A percentile compares a stretch with the other conserved stretches of the same genome.
Evolutionary conservation across 1,140 invertebrate species (phyloP).

Genomic region (Monomorium pharaonis): DNA sequence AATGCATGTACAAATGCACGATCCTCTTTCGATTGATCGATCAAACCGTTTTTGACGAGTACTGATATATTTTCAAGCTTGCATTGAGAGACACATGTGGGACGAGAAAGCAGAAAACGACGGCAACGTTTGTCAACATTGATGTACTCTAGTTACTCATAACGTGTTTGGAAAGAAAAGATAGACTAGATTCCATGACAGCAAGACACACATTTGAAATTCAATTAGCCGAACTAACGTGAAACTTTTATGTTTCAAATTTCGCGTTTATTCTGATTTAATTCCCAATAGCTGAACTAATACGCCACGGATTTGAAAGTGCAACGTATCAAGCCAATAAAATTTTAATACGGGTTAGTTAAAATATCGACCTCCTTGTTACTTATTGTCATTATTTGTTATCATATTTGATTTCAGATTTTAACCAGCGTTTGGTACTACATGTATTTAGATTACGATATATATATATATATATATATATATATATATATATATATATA

Average conservation of each 20-base stretch:
- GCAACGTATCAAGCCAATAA: neutral
- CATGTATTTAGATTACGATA: neutral
- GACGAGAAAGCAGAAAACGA: conserved; percentile 34
- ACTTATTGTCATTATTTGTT: neutral
- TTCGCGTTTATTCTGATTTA: conserved; percentile 30
- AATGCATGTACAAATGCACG: neutral
- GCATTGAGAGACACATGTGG: conserved; percentile 15
- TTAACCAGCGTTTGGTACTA: neutral
- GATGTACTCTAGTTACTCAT: neutral
- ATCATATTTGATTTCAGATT: neutral
- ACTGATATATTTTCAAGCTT: conserved; percentile 30
- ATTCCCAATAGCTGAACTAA: conserved; percentile 7
- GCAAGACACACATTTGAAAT: conserved; percentile 48
- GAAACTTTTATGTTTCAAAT: neutral
- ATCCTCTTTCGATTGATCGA: conserved; percentile 18
- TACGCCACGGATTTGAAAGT: neutral
- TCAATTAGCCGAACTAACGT: conserved; percentile 34
- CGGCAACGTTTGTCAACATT: conserved; percentile 18
- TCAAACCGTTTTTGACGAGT: conserved; percentile 19
- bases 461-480: neutral
- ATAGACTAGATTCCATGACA: conserved; percentile 33
- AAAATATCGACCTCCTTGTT: neutral
- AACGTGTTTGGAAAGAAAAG: conserved; percentile 47
- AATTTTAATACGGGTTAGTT: neutral
- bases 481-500: neutral